These are phyloP conservation scores for Habroteleia sp. DNA, from an alignment of 2,888 invertebrate species.

Conservation along the genomic window DNA sequence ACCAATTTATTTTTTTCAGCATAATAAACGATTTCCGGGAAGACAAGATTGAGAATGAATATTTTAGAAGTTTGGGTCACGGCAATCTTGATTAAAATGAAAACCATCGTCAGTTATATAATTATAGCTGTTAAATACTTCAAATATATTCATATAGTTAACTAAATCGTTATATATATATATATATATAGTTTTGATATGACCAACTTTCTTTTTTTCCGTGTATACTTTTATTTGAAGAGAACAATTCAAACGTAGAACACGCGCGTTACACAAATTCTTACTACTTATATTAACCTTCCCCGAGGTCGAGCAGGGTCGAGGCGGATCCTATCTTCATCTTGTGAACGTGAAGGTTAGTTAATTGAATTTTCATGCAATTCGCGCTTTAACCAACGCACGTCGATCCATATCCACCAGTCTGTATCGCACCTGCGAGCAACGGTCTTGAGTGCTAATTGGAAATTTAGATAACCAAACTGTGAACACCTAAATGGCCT, in stretches of 20 bases:
- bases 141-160: no score
- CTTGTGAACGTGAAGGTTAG: conserved; percentile 48
- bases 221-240: background rate
- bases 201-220: no score
- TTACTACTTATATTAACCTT: conserved; percentile 40
- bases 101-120: no score
- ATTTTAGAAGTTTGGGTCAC: no score
- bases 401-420: conserved; percentile 26
- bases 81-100: no score
- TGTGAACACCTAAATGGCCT: conserved; percentile 11
- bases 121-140: no score
- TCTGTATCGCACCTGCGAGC: conserved; percentile 39
- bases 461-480: conserved; percentile 48
- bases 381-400: conserved; percentile 41
- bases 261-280: conserved; percentile 40
- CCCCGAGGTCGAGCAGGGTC: conserved; percentile 19
- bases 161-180: no score
- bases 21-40: no score
- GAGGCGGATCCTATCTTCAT: conserved; percentile 43
- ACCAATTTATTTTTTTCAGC: no score
- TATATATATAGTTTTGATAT: no score
- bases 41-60: no score
- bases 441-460: conserved; percentile 47
- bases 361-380: conserved; percentile 62
- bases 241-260: background rate